Evolutionary conservation across 1,140 invertebrate species (phyloP).

Genomic region (Mamestra configurata): DNA sequence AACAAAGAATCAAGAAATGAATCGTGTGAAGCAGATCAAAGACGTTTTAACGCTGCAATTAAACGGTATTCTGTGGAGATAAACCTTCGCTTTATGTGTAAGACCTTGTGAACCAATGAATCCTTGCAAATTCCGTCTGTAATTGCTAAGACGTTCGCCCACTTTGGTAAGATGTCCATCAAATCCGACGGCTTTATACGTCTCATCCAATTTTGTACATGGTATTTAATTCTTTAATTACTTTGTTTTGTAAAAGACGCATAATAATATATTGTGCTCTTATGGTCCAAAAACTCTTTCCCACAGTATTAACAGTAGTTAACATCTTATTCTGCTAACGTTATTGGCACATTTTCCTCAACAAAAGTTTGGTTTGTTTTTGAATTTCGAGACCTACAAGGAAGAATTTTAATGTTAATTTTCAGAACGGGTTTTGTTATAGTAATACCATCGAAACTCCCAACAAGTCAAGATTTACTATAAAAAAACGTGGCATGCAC

Average conservation of each 20-base stretch:
- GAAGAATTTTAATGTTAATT: neutral
- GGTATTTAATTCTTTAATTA: slow-evolving; percentile 9
- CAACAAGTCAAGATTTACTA: slow-evolving; percentile 36
- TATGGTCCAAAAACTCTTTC: neutral
- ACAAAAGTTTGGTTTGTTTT: neutral
- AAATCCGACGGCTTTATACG: neutral
- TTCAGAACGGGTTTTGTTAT: slow-evolving; percentile 6
- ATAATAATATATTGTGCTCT: neutral
- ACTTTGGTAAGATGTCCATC: slow-evolving; percentile 4
- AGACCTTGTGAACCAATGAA: slow-evolving; percentile 56
- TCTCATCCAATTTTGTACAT: slow-evolving; percentile 3
- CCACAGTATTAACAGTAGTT: slow-evolving; percentile 13
- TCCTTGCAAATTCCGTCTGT: slow-evolving; percentile 37
- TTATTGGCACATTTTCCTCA: neutral
- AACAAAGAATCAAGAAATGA: slow-evolving; percentile 1
- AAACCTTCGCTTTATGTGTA: slow-evolving; percentile 30
- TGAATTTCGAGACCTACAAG: too few species aligned
- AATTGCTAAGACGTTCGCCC: neutral
- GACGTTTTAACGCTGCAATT: slow-evolving; percentile 22
- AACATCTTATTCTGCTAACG: neutral
- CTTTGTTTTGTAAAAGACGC: neutral
- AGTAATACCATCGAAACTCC: slow-evolving; percentile 13
- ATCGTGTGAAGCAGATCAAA: slow-evolving; percentile 28
- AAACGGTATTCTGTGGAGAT: slow-evolving; percentile 10
- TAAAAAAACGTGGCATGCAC: slow-evolving; percentile 28